Base-by-base conservation (phyloP, 2,113 vertebrate species). In the Pseudorasbora parva region DNA sequence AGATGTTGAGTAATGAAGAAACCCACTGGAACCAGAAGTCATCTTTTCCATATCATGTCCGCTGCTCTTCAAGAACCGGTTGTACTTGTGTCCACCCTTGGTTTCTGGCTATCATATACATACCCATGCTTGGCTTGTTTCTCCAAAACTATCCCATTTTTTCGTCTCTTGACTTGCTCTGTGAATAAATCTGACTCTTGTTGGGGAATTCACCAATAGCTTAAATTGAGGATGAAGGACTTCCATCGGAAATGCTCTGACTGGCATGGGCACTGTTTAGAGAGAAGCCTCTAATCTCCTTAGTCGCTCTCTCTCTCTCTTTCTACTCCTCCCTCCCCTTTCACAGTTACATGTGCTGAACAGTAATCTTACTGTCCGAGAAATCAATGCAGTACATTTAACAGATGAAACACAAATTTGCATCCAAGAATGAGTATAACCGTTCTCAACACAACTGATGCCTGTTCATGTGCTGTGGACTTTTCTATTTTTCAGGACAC, bases 231-330 rank as follows among this genome's bases (percentile, higher is more conserved):
- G n/a, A 74, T 23, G n/a, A 49, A 57, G 23, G 43, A 59, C 71
- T 79, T 75, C 49, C 75, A 60, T 78, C 23, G 0, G 25, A 21
- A 77, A 79, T 12, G 66, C 30, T 66, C 14, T 23, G 25, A 51
- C 84, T 81, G 47, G 87, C 83, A 87, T 57, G 86, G 82, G 84
- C 86, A 49, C 87, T 59, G 84, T 88, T 89, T 86, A 25, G 90
- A 89, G 27, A 92, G 88, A 90, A 43, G 85, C 66, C 62, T 81
- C 33, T 96, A 96, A 96, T 95, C 95, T 88, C 88, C 92, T 96
- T 94, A 95, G 87, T 89, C 84, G 85, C 89, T 62, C 7, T 41
- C 66, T 41, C 62, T 64, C 30, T 30, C 30, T 30, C 30, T 45
- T 85, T 88, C 88, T 21, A 14, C 87, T 90, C 86, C 62, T 60